phyloP scores from a whole-genome alignment of 2,113 vertebrate genomes.

The Pogonocichla stellata region DNA sequence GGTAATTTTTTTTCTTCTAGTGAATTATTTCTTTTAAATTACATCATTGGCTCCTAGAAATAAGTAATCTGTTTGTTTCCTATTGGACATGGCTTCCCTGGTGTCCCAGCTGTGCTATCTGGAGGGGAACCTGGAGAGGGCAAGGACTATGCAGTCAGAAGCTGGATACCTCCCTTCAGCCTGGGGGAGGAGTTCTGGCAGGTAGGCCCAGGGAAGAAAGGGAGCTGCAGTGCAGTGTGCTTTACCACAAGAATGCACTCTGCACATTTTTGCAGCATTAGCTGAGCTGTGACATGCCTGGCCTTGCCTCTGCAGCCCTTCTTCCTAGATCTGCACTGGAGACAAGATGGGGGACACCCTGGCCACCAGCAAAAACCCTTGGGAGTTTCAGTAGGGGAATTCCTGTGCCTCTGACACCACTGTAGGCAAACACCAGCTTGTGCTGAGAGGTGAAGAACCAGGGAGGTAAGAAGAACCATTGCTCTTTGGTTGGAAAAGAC shows the following conservation, averaged over 20 bases:
- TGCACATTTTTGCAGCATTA: background rate
- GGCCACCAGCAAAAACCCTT: background rate
- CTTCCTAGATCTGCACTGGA: background rate
- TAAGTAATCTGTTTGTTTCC: background rate
- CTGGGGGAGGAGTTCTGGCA: background rate
- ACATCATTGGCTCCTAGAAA: background rate
- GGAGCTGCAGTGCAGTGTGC: background rate
- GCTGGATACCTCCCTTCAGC: background rate
- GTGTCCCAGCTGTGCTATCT: background rate
- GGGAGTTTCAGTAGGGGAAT: background rate
- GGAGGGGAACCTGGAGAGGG: background rate
- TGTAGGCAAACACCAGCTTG: background rate
- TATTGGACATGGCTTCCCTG: background rate
- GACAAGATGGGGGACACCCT: background rate
- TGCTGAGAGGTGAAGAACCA: background rate
- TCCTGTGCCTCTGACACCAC: background rate
- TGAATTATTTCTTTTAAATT: background rate
- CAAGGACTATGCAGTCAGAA: background rate
- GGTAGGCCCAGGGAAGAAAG: background rate
- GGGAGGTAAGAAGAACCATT: background rate
- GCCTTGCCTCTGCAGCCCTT: background rate
- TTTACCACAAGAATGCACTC: conserved; percentile 31
- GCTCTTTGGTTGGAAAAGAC: background rate
- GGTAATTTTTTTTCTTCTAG: background rate
- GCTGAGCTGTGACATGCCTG: background rate